Evolutionary conservation across 2,888 invertebrate genomes (phyloP), one percentile per base, ranked within the genome.

Genomic region (Drosophila basisetae): DNA sequence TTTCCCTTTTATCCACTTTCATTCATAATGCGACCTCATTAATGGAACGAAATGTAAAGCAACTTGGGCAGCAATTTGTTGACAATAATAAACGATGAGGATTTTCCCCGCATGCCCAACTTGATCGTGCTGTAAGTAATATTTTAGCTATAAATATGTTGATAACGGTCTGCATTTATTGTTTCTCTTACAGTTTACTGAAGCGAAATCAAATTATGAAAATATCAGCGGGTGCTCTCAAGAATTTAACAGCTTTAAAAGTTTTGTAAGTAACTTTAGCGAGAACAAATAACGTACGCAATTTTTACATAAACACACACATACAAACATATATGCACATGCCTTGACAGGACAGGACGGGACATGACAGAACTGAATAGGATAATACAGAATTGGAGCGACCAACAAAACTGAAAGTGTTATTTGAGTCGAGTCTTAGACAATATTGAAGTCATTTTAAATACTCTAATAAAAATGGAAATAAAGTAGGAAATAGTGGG

Each of bases 141-240:
- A 58, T 37, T 5, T 10, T 41, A 22, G 35, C n/a, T 22, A 39
- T 39, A 25, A 5, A 33, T 59, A 30, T 64, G 31, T 58, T 30
- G 41, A 13, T n/a, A 61, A 16, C 5, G 35, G 67, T 70, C 22
- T 69, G 41, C 63, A 53, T 54, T 68, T 70, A 25, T 35, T 78
- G 78, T 81, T 69, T 94, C 73, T 95, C 78, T 65, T 94, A 73
- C 95, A 98, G 98, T 92, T 95, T 97, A 91, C 95, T 98, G 92
- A 96, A 96, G 92, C 95, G 97, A 91, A 99, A 99, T 95, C 96
- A 96, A 94, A 96, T 99, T 92, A 94, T 95, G 79, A 94, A 95
- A 92, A 96, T 99, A 90, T 95, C 96, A 84, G 95, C 95, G 84
- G 95, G 95, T 84, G 97, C 97, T 68, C 98, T 99, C 93, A 94